phyloP scores from a whole-genome alignment of 2,113 vertebrate genomes.

The Scalopus aquaticus region DNA sequence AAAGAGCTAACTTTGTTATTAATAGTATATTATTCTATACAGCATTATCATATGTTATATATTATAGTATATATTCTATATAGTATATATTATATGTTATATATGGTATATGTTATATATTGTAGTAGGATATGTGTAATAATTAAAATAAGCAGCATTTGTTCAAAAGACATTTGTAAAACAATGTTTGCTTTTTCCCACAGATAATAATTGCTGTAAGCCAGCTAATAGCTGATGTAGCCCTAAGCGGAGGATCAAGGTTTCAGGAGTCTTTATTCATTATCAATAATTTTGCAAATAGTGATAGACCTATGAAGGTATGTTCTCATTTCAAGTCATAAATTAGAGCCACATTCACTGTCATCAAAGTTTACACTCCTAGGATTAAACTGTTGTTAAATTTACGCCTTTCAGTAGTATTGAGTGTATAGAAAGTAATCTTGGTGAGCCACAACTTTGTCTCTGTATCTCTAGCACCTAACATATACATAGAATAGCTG shows the following conservation, averaged over 20 bases:
- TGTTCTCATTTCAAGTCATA: slow-evolving; percentile 40
- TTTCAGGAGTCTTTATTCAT: slow-evolving; percentile 98
- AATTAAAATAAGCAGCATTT: neutral
- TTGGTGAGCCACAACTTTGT: neutral
- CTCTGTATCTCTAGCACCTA: neutral
- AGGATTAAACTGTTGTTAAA: neutral
- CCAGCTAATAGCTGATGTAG: slow-evolving; percentile 96
- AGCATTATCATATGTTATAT: too few relatives aligned
- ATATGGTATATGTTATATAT: too few relatives aligned
- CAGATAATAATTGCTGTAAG: slow-evolving; percentile 99
- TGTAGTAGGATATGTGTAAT: neutral
- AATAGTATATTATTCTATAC: neutral
- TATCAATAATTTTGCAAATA: slow-evolving; percentile 99
- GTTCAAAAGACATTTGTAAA: slow-evolving; percentile 46
- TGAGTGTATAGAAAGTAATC: neutral
- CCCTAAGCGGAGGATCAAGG: slow-evolving; percentile 93
- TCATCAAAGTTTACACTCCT: neutral
- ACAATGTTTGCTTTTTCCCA: slow-evolving; percentile 35
- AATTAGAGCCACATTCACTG: neutral
- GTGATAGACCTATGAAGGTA: slow-evolving; percentile 98
- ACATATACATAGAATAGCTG: neutral
- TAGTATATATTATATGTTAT: too few relatives aligned
- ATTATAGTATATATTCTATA: too few relatives aligned
- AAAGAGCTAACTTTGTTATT: neutral
- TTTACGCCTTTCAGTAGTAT: neutral